Conservation (phyloP, 2,797 vertebrate species). For the Coregonus sp. region DNA sequence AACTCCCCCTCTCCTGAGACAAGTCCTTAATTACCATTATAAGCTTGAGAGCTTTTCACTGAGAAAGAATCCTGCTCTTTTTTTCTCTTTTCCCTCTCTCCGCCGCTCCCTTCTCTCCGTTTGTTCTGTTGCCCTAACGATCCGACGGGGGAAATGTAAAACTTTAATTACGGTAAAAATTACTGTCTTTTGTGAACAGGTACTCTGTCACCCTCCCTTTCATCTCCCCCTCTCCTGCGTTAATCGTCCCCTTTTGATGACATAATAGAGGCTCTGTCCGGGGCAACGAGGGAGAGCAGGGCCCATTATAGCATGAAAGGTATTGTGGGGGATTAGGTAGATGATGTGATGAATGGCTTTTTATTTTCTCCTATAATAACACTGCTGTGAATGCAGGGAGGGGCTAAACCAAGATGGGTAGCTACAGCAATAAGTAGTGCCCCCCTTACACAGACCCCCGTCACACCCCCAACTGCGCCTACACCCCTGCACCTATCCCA, state of each 20-base stretch:
- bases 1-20: constrained; percentile 61
- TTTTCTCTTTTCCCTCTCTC: constrained; percentile 36
- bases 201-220: constrained; percentile 66
- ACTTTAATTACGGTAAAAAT: constrained; percentile 78
- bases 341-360: constrained; percentile 26
- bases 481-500: too few relatives aligned
- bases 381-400: too few relatives aligned
- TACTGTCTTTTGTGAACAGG: constrained; percentile 71
- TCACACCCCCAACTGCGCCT: too few relatives aligned
- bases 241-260: constrained; percentile 75
- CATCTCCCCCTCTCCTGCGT: constrained; percentile 56
- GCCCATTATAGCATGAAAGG: constrained; percentile 1
- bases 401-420: too few relatives aligned
- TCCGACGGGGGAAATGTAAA: constrained; percentile 69
- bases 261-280: constrained; percentile 71
- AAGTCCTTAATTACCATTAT: constrained; percentile 68
- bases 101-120: constrained; percentile 51
- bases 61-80: too few relatives aligned
- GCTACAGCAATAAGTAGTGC: too few relatives aligned
- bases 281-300: constrained; percentile 6
- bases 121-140: constrained; percentile 64
- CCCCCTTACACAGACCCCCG: too few relatives aligned
- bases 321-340: constrained; percentile 48
- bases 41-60: constrained; percentile 51
- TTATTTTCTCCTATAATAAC: too few relatives aligned